Evolutionary conservation across 2,113 vertebrate genomes (phyloP).

Genomic region (Urocynchramus pylzowi): DNA sequence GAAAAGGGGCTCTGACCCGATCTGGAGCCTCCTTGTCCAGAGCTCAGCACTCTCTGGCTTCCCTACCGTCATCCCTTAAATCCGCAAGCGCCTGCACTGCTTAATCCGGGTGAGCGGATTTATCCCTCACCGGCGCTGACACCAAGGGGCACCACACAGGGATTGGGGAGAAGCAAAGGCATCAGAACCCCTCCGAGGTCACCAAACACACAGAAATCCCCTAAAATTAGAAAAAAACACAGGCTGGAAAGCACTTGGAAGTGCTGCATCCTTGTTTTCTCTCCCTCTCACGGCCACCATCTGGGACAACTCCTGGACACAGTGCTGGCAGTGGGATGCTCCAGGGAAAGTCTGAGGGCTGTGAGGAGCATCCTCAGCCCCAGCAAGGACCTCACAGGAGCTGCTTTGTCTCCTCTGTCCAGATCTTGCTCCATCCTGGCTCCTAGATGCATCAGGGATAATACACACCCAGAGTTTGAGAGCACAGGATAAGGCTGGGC

Average conservation of each 20-base stretch:
- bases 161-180: rapidly evolving
- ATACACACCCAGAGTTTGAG: rapidly evolving
- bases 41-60: not conserved
- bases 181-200: rapidly evolving
- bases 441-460: not conserved
- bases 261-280: not conserved
- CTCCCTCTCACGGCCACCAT: not conserved
- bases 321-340: rapidly evolving
- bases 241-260: not conserved
- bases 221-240: not conserved
- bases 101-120: constrained; percentile 19
- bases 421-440: rapidly evolving
- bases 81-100: not conserved
- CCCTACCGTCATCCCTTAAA: constrained; percentile 25
- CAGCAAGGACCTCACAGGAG: rapidly evolving
- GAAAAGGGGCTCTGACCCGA: not conserved
- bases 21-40: not conserved
- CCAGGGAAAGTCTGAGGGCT: not conserved
- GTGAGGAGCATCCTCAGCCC: not conserved
- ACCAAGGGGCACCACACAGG: not conserved
- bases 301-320: not conserved
- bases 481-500: not conserved
- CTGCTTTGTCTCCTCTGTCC: not conserved
- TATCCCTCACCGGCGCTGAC: not conserved
- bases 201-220: not conserved